These are phyloP conservation scores for Rapana venosa DNA, from an alignment of 2,888 invertebrate species.

Conservation along the genomic window DNA sequence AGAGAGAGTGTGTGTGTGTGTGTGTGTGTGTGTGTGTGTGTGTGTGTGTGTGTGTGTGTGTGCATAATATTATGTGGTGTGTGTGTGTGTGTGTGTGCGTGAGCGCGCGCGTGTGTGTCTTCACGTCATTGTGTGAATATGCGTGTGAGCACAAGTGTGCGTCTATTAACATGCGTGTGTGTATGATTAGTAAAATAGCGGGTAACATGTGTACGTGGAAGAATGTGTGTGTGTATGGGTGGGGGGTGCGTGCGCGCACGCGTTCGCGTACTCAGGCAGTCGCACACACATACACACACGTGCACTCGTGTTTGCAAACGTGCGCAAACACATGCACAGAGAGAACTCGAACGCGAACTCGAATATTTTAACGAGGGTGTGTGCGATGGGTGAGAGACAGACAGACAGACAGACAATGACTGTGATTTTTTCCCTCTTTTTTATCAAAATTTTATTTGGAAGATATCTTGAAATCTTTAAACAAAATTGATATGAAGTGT, in stretches of 20 bases:
- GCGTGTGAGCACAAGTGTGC: not conserved
- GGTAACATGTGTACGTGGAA: not conserved
- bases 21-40: not conserved
- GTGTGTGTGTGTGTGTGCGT: not conserved
- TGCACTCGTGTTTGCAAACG: not conserved
- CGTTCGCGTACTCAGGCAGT: not conserved
- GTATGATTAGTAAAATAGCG: too few species aligned
- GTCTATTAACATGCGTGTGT: not conserved
- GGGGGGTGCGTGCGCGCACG: not conserved
- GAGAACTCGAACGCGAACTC: too few species aligned
- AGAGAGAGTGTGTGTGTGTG: not conserved
- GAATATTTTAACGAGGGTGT: too few species aligned
- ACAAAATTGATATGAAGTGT: too few species aligned
- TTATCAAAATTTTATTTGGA: too few species aligned
- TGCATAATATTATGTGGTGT: not conserved
- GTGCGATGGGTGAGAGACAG: too few species aligned
- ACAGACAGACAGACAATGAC: too few species aligned
- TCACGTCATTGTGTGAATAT: not conserved
- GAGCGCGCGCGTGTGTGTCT: not conserved
- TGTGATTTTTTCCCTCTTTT: too few species aligned
- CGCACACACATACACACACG: not conserved
- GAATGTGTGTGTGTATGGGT: not conserved
- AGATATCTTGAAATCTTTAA: too few species aligned
- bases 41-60: not conserved
- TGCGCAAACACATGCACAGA: not conserved